These are phyloP conservation scores for Phylloscopus whistleri DNA, from an alignment of 2,113 vertebrate genomes.

Conservation along the genomic window DNA sequence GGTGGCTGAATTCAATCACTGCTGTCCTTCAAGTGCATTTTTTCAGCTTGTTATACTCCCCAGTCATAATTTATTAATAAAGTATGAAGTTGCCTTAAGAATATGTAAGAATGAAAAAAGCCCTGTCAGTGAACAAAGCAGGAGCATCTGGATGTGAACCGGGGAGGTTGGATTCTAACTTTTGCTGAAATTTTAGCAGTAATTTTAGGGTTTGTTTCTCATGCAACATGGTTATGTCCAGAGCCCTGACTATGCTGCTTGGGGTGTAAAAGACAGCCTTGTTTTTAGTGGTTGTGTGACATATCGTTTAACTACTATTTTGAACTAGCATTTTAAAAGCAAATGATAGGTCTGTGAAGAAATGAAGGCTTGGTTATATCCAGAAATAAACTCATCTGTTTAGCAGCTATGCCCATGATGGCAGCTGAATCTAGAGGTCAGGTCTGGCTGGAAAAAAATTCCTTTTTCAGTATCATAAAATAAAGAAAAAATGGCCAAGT, in stretches of 20 bases:
- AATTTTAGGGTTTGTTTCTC: not conserved
- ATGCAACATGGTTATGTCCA: rapidly evolving
- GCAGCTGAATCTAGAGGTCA: not conserved
- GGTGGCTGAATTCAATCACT: not conserved
- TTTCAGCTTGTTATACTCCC: not conserved
- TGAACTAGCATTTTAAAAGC: not conserved
- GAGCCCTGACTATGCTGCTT: not conserved
- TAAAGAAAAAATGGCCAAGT: not conserved
- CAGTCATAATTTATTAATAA: not conserved
- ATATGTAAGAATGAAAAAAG: not conserved
- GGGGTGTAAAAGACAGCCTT: not conserved
- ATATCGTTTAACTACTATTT: not conserved
- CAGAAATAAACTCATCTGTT: slow-evolving; percentile 40
- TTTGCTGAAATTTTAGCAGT: not conserved
- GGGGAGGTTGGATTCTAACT: not conserved
- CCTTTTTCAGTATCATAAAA: not conserved
- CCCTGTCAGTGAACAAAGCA: not conserved
- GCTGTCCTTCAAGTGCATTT: not conserved
- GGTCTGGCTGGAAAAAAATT: not conserved
- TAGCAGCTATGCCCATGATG: not conserved
- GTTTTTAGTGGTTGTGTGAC: slow-evolving; percentile 35
- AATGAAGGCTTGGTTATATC: slow-evolving; percentile 4
- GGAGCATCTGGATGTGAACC: not conserved
- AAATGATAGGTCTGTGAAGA: slow-evolving; percentile 31
- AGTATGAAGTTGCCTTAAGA: not conserved